These are phyloP conservation scores for Apostichopus japonicus DNA, from an alignment of 35 echinoderm and acorn worm genomes.

Conservation along the genomic window DNA sequence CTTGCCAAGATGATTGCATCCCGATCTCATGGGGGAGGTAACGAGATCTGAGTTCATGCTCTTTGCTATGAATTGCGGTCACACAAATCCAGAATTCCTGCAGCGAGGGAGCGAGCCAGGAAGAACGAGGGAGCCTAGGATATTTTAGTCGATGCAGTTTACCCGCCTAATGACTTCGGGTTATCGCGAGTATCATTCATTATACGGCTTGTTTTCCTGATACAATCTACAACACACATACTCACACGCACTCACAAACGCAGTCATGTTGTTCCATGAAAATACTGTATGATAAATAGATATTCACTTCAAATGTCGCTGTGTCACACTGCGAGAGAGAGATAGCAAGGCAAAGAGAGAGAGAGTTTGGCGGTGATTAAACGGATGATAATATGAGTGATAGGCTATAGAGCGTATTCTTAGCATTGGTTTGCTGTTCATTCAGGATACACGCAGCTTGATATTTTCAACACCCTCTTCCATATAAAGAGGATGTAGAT, in stretches of 20 bases:
- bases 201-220: no score
- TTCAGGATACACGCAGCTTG: not conserved
- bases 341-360: no score
- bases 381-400: not conserved
- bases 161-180: no score
- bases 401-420: no score
- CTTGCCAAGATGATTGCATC: conserved; percentile 8
- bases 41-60: conserved; percentile 33
- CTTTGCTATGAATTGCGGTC: conserved; percentile 11
- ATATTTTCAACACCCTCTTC: not conserved
- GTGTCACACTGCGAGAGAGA: not conserved
- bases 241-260: not conserved
- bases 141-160: not conserved
- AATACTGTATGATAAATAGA: not conserved
- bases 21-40: conserved; percentile 17
- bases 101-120: not conserved
- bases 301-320: not conserved
- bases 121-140: not conserved
- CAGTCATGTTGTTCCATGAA: not conserved
- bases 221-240: no score
- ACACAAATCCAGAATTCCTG: not conserved
- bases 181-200: no score
- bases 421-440: no score
- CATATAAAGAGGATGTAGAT: not conserved
- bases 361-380: not conserved